These are phyloP conservation scores for Galago senegalensis DNA, from an alignment of 2,797 vertebrate genomes.

Conservation along the genomic window DNA sequence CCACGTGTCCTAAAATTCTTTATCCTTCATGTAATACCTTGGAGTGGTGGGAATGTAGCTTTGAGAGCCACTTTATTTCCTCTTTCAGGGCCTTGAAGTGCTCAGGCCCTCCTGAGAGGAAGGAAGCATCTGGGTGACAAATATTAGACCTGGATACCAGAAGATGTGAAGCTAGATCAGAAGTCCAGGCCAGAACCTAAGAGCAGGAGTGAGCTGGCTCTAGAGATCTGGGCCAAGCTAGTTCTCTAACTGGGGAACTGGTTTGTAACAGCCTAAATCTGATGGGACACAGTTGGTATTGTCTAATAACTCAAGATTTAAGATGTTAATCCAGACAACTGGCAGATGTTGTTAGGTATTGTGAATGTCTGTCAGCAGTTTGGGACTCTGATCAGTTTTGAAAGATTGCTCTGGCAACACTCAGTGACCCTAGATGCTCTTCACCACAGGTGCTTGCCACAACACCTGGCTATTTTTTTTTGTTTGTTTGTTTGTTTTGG, in stretches of 20 bases:
- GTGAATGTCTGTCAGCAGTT: neutral
- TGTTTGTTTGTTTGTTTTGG: no score
- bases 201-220: neutral
- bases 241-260: neutral
- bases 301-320: neutral
- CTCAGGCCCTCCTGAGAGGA: neutral
- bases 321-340: neutral
- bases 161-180: neutral
- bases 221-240: neutral
- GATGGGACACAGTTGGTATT: neutral
- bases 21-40: neutral
- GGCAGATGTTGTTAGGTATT: neutral
- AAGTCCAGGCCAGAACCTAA: neutral
- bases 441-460: no score
- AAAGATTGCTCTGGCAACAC: neutral
- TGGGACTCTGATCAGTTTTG: neutral
- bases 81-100: neutral
- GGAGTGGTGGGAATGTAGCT: neutral
- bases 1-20: neutral
- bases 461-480: no score
- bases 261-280: neutral
- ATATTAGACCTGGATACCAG: neutral
- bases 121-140: constrained; percentile 50
- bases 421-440: neutral
- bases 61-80: constrained; percentile 39